These are phyloP conservation scores for Anticlea derivata DNA, from an alignment of 2,888 invertebrate species.

Conservation along the genomic window DNA sequence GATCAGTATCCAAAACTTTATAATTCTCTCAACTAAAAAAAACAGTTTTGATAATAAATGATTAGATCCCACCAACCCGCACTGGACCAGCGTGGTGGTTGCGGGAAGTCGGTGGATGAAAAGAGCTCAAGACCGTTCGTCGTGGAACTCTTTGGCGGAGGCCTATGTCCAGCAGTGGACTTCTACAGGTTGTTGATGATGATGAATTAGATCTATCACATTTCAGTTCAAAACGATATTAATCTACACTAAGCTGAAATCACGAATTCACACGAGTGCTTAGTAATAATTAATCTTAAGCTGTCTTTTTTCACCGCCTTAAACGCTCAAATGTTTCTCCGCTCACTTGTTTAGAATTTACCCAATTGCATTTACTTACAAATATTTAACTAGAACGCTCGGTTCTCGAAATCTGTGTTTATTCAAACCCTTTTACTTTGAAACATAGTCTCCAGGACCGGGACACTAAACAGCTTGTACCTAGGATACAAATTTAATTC, in stretches of 20 bases:
- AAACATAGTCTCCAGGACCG: slow-evolving; percentile 42
- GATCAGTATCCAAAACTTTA: too few species aligned
- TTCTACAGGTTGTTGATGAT: too few species aligned
- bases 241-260: not conserved
- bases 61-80: too few species aligned
- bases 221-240: too few species aligned
- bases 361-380: slow-evolving; percentile 34
- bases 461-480: slow-evolving; percentile 57
- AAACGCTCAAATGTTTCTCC: slow-evolving; percentile 15
- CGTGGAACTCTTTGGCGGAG: too few species aligned
- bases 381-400: slow-evolving; percentile 42
- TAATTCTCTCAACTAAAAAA: too few species aligned
- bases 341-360: slow-evolving; percentile 23
- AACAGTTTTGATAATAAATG: too few species aligned
- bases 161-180: too few species aligned
- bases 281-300: slow-evolving; percentile 11
- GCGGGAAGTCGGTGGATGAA: too few species aligned
- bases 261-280: not conserved
- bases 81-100: too few species aligned
- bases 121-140: too few species aligned
- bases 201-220: too few species aligned
- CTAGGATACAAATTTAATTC: slow-evolving; percentile 58
- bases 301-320: slow-evolving; percentile 10
- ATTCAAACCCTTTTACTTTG: slow-evolving; percentile 43
- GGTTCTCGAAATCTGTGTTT: slow-evolving; percentile 45